Percentiles rank a stretch among this genome's conserved stretches.
These are phyloP conservation scores for Eupithecia insigniata DNA, from an alignment of 2,888 invertebrate genomes.

Conservation along the genomic window DNA sequence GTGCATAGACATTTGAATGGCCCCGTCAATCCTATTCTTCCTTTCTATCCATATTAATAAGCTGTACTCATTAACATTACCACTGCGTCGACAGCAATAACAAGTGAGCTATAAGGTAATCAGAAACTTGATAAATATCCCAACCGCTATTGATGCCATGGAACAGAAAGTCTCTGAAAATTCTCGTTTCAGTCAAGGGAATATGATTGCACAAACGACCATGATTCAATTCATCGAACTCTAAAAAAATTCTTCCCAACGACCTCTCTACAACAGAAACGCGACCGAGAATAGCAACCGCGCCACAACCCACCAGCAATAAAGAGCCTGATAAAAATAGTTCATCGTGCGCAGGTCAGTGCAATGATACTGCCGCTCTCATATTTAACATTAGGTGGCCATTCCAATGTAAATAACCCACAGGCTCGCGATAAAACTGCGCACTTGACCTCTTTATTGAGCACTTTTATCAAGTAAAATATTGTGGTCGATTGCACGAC, in stretches of 20 bases:
- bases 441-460: constrained; percentile 73
- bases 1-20: constrained; percentile 34
- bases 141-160: background rate
- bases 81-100: constrained; percentile 20
- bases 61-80: constrained; percentile 39
- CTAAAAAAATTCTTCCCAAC: constrained; percentile 35
- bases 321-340: constrained; percentile 47
- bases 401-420: constrained; percentile 55
- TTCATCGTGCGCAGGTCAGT: constrained; percentile 60
- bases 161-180: constrained; percentile 11
- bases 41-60: constrained; percentile 44
- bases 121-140: constrained; percentile 4
- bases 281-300: constrained; percentile 41
- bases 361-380: constrained; percentile 52
- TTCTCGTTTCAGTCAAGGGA: constrained; percentile 44
- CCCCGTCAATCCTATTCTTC: constrained; percentile 39
- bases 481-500: constrained; percentile 51
- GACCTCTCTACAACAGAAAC: constrained; percentile 35
- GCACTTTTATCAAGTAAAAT: constrained; percentile 63
- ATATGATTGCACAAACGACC: constrained; percentile 49
- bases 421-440: constrained; percentile 58
- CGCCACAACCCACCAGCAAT: constrained; percentile 34
- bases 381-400: constrained; percentile 52
- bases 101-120: background rate
- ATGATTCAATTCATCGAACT: constrained; percentile 47